Conservation (phyloP, 2,888 invertebrate genomes). For the Kuschelorhynchus macadamiae region DNA sequence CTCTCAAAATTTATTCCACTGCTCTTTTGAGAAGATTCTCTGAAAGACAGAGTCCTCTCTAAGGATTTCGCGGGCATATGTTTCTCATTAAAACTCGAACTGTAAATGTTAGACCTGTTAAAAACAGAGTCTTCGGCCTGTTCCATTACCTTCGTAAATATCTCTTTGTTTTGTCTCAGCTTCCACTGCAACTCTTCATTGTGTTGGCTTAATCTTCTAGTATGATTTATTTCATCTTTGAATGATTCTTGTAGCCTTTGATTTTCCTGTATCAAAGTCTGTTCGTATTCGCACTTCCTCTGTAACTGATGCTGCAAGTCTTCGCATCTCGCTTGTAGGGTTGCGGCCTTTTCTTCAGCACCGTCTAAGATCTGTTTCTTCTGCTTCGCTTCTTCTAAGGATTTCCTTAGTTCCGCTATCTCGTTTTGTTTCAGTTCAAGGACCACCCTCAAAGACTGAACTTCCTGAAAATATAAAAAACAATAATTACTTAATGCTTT, state of each 20-base stretch:
- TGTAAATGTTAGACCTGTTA: constrained; percentile 60
- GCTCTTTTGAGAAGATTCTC: constrained; percentile 60
- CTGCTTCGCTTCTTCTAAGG: constrained; percentile 78
- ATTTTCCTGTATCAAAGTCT: constrained; percentile 79
- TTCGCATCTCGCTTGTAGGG: constrained; percentile 87
- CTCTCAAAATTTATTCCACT: constrained; percentile 53
- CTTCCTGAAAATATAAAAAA: constrained; percentile 74
- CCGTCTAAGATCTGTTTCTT: constrained; percentile 83
- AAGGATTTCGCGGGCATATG: constrained; percentile 58
- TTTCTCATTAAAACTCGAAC: constrained; percentile 63
- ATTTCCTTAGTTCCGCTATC: constrained; percentile 82
- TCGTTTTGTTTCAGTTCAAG: constrained; percentile 91
- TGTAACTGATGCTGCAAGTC: constrained; percentile 85
- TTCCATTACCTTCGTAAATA: constrained; percentile 70
- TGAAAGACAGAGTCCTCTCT: constrained; percentile 62
- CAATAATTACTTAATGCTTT: no score
- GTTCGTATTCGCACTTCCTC: constrained; percentile 80
- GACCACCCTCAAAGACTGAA: constrained; percentile 88
- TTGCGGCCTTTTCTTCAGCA: constrained; percentile 81
- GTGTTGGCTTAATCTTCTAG: constrained; percentile 82
- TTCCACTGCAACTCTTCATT: constrained; percentile 93
- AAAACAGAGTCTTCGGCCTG: constrained; percentile 60
- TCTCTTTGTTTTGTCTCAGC: constrained; percentile 85
- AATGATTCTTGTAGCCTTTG: constrained; percentile 80
- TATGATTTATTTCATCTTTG: constrained; percentile 84